Conservation (phyloP, 2,797 vertebrate species). For the Gastrophryne carolinensis region DNA sequence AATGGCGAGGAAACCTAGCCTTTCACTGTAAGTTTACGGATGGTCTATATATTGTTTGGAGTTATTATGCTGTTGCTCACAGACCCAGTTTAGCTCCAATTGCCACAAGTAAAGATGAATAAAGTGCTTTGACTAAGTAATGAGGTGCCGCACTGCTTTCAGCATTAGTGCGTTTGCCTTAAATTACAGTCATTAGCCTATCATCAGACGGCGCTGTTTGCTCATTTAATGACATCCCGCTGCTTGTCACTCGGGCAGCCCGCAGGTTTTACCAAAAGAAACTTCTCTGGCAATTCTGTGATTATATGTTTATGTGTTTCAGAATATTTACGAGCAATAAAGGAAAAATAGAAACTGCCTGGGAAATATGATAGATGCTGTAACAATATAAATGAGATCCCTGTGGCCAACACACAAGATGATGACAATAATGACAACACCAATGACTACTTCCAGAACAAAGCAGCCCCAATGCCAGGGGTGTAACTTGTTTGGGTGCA, state of each 20-base stretch:
- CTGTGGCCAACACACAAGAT: too few species aligned
- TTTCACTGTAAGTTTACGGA: too few species aligned
- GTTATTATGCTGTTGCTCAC: too few species aligned
- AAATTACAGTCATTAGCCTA: conserved; percentile 30
- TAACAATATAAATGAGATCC: too few species aligned
- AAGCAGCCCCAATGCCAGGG: too few species aligned
- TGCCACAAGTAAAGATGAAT: not conserved
- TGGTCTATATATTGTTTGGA: too few species aligned
- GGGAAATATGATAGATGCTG: too few species aligned
- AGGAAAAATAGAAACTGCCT: not conserved
- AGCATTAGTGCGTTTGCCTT: conserved; percentile 19
- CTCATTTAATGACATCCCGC: conserved; percentile 29
- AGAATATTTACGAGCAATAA: conserved; percentile 4
- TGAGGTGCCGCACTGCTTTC: not conserved
- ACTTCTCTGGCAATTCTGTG: not conserved
- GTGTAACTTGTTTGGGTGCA: too few species aligned
- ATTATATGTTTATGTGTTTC: conserved; percentile 25
- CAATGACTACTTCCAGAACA: too few species aligned
- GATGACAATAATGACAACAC: too few species aligned
- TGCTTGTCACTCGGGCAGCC: not conserved
- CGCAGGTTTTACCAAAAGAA: conserved; percentile 21
- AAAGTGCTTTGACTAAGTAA: not conserved
- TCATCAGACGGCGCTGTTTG: conserved; percentile 31
- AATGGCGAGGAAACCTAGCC: too few species aligned
- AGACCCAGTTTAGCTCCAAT: not conserved